A percentile compares a stretch with the other conserved stretches of the same genome.
phyloP scores from a whole-genome alignment of 1,140 invertebrate genomes.

The Trichonephila clavipes region DNA sequence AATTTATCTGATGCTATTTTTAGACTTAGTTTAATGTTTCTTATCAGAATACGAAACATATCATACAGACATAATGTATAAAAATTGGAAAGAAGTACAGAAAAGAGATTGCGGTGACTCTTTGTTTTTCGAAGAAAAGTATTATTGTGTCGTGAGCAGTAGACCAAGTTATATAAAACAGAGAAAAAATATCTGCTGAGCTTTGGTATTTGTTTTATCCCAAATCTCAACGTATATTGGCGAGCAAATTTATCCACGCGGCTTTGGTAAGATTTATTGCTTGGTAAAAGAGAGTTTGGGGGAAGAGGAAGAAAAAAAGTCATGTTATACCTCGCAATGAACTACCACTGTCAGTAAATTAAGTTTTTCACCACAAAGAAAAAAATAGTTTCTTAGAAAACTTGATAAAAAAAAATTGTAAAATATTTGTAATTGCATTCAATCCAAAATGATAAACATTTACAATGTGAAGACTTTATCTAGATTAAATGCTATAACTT shows the following conservation, averaged over 20 bases:
- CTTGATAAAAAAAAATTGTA: too few species aligned
- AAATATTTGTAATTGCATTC: too few species aligned
- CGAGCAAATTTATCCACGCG: slow-evolving; percentile 10
- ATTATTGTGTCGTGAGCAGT: slow-evolving; percentile 1
- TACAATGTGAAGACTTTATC: too few species aligned
- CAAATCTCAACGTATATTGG: slow-evolving; percentile 26
- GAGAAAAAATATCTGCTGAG: slow-evolving; percentile 3
- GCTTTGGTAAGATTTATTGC: slow-evolving; percentile 14
- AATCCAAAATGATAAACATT: too few species aligned
- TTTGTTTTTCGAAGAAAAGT: background rate
- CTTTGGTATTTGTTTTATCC: slow-evolving; percentile 34
- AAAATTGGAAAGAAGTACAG: background rate
- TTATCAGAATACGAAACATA: too few species aligned
- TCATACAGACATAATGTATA: background rate
- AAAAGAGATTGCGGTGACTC: background rate
- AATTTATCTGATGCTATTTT: too few species aligned
- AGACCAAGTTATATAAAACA: background rate
- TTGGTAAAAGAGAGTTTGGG: background rate
- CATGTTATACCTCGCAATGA: background rate
- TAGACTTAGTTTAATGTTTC: too few species aligned
- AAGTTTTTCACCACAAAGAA: background rate
- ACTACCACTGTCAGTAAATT: background rate
- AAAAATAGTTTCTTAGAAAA: too few species aligned
- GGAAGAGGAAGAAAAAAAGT: background rate
- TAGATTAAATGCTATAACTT: too few species aligned